Evolutionary conservation across 1,140 invertebrate genomes (phyloP).

Genomic region (Arion vulgaris): DNA sequence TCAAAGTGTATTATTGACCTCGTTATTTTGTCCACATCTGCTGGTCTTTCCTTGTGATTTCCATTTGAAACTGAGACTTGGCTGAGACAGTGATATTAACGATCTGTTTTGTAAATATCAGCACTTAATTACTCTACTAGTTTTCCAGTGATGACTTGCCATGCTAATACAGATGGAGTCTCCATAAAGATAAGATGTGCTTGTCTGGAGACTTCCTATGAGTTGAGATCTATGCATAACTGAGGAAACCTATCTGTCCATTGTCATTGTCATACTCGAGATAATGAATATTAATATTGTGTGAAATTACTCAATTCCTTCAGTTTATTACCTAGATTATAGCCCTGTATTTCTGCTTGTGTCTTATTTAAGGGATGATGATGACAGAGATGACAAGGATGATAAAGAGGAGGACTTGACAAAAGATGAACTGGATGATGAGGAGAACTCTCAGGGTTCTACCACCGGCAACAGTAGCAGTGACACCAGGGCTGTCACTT

Average conservation of each 20-base stretch:
- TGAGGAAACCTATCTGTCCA: constrained; percentile 25
- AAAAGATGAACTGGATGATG: constrained; percentile 44
- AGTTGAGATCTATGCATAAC: constrained; percentile 49
- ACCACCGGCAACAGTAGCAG: not conserved
- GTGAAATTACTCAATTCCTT: too few relatives aligned
- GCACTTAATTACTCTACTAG: too few relatives aligned
- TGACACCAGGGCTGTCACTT: not conserved
- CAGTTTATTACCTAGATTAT: too few relatives aligned
- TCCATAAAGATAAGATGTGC: constrained; percentile 48
- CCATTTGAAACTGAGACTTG: too few relatives aligned
- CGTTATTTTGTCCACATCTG: too few relatives aligned
- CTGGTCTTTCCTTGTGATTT: too few relatives aligned
- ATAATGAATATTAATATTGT: too few relatives aligned
- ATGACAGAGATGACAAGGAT: constrained; percentile 71
- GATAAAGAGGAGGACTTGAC: constrained; percentile 63
- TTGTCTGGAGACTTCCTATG: constrained; percentile 52
- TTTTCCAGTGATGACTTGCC: constrained; percentile 51
- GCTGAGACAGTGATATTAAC: too few relatives aligned
- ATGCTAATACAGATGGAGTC: constrained; percentile 68
- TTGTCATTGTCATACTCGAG: too few relatives aligned
- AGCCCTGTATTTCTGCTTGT: too few relatives aligned
- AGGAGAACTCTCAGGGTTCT: constrained; percentile 38
- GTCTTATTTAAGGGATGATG: constrained; percentile 53
- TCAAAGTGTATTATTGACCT: too few relatives aligned
- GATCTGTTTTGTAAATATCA: too few relatives aligned